Conservation (phyloP, 2,113 vertebrate species). For the Probosciger aterrimus region DNA sequence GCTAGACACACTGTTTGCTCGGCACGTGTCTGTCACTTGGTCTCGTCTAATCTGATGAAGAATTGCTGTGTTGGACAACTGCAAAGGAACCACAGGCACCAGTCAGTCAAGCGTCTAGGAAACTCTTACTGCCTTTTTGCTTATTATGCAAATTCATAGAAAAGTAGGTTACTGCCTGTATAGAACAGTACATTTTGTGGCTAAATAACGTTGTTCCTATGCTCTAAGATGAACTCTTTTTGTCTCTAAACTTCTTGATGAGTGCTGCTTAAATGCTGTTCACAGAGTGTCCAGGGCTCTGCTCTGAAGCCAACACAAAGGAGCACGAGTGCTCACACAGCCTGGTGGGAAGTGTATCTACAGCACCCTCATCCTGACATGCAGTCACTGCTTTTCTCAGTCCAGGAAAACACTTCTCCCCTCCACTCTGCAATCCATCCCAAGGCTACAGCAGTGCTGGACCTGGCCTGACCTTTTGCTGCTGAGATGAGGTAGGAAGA, state of each 20-base stretch:
- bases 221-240: not conserved
- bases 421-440: not conserved
- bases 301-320: not conserved
- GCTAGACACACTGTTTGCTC: constrained; percentile 81
- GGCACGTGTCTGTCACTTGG: constrained; percentile 88
- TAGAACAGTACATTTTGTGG: not conserved
- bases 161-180: not conserved
- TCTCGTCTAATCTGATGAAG: constrained; percentile 91
- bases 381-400: not conserved
- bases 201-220: not conserved
- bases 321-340: not conserved
- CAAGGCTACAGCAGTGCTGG: not conserved
- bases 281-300: not conserved
- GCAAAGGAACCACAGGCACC: constrained; percentile 61
- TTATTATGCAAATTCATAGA: not conserved
- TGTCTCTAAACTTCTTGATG: not conserved
- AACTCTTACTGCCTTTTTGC: not conserved
- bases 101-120: not conserved
- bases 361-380: not conserved
- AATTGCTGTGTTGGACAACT: constrained; percentile 85
- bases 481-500: not conserved
- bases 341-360: not conserved
- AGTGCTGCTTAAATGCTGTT: not conserved
- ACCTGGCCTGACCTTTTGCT: not conserved
- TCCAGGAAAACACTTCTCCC: not conserved